A percentile compares a stretch with the other conserved stretches of the same genome.
Conservation (phyloP, 2,888 invertebrate species). For the Dicycla oo region DNA sequence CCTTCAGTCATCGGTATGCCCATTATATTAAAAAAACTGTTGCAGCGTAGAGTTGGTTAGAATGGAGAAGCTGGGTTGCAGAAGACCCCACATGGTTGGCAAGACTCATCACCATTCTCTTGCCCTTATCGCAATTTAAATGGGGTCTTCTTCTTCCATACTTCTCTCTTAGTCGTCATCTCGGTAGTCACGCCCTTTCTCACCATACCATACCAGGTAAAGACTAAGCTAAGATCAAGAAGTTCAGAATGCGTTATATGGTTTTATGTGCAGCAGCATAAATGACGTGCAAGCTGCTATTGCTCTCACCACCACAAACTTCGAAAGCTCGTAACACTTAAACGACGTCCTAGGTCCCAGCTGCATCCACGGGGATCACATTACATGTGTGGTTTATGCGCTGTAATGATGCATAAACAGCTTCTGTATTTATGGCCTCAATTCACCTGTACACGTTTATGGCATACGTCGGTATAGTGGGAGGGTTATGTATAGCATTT, state of each 20-base stretch:
- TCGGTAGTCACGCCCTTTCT: no score
- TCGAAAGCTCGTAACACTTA: constrained; percentile 4
- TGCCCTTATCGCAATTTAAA: no score
- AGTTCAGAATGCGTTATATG: not conserved
- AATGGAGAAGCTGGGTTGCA: not conserved
- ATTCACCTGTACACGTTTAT: constrained; percentile 15
- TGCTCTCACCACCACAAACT: constrained; percentile 13
- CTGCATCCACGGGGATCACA: constrained; percentile 28
- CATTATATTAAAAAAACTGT: not conserved
- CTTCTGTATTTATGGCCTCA: constrained; percentile 24
- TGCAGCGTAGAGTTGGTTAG: not conserved
- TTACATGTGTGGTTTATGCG: constrained; percentile 20
- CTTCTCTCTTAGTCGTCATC: no score
- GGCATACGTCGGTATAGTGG: not conserved
- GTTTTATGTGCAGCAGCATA: not conserved
- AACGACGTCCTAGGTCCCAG: constrained; percentile 17
- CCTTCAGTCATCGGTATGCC: not conserved
- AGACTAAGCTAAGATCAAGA: not conserved
- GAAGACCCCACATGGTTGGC: not conserved
- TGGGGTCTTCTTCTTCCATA: no score
- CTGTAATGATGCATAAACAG: constrained; percentile 24
- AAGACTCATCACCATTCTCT: no score
- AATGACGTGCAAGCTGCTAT: not conserved
- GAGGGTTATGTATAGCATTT: no score
- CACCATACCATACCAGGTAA: no score